Evolutionary conservation across 2,888 invertebrate genomes (phyloP), one percentile per base, ranked within the genome.

Genomic region (Rotaria macrura): DNA sequence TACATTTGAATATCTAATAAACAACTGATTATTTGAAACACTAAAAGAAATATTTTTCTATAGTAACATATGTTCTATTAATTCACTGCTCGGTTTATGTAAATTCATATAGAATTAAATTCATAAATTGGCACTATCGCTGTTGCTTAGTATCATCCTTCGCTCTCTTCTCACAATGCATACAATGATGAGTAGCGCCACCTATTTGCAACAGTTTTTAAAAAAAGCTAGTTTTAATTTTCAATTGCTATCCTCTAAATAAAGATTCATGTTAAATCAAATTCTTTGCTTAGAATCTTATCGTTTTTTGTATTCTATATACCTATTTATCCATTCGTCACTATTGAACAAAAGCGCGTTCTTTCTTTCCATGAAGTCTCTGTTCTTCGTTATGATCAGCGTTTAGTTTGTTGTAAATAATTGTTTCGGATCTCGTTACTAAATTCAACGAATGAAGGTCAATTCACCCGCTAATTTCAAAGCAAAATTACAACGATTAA

Each of bases 401-500:
- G 5, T 65, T 65, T 17, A 5, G 20, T 34, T 17, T 20, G 17
- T 65, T 65, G 34, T 65, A 65, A 34, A 34, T 65, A 65, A 65
- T 65, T 5, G 14, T 34, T 34, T 65, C 14, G 38, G 12, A 34
- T 34, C 17, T 34, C 65, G 34, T 65, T 29, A 52, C 29, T 65
- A 25, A 7, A 3, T 2, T 25, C 12, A 54, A 23, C 23, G 7
- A 54, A 65, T 65, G 65, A 34, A 65, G 34, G 34, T 34, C 34
- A 34, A 34, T 20, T 5, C 65, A 34, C 34, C 65, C 34, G 65
- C 38, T n/a, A 79, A 79, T 79, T 79, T 79, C 34, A 79, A 79
- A 43, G 43, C 79, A 43, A 23, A n/a, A 43, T 79, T 79, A 79
- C 79, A 79, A 79, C 79, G 79, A 25, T 43, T 79, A n/a, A 79